Evolutionary conservation across 1,140 invertebrate species (phyloP).

Genomic region (Drosophila equinoxialis): DNA sequence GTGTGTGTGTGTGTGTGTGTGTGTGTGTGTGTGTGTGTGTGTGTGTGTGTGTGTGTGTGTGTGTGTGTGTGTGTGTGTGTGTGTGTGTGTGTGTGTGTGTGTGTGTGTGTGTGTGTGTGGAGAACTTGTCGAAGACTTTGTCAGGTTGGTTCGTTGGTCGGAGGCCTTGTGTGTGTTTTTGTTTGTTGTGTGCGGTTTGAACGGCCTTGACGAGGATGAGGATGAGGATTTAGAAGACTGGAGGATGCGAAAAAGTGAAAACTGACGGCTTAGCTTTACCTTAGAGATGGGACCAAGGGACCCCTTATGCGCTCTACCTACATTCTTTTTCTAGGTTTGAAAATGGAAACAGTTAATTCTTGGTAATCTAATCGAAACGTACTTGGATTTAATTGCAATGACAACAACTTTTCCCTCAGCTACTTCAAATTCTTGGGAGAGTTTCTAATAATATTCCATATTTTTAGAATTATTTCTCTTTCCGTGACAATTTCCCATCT

Average conservation of each 20-base stretch:
- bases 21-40: neutral
- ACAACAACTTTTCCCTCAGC: too few relatives aligned
- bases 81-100: neutral
- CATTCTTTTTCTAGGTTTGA: neutral
- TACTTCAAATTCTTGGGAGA: too few relatives aligned
- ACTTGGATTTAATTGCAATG: too few relatives aligned
- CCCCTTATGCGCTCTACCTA: neutral
- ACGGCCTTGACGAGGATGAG: conserved; percentile 47
- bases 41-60: neutral
- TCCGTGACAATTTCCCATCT: conserved; percentile 1
- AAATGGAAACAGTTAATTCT: neutral
- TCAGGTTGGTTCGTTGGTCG: conserved; percentile 28
- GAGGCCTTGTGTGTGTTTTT: conserved; percentile 20
- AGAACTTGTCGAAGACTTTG: conserved; percentile 45
- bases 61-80: neutral
- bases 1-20: neutral
- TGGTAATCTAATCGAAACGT: too few relatives aligned
- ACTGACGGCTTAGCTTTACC: conserved; percentile 33
- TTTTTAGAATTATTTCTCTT: neutral
- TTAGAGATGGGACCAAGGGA: conserved; percentile 12
- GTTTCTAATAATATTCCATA: too few relatives aligned
- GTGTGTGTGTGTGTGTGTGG: neutral
- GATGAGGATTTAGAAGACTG: conserved; percentile 26
- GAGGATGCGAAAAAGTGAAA: conserved; percentile 46
- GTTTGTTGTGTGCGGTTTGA: conserved; percentile 9